Percentiles rank a stretch among this genome's conserved stretches.
Conservation (phyloP, 2,113 vertebrate genomes). For the Sceloporus undulatus region DNA sequence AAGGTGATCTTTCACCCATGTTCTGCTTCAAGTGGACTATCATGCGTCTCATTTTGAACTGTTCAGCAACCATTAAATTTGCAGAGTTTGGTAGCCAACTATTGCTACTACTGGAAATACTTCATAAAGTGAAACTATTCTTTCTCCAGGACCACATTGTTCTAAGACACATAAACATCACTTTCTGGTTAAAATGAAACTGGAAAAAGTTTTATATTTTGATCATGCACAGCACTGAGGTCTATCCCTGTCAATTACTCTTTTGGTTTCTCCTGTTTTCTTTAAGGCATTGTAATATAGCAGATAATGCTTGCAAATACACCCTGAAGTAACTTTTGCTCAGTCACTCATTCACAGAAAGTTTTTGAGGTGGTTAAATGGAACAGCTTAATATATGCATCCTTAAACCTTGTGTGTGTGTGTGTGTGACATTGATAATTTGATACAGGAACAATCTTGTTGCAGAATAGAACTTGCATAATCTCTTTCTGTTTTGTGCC, state of each 20-base stretch:
- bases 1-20: conserved; percentile 44
- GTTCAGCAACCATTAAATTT: conserved; percentile 39
- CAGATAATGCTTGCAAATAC: no score
- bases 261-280: no score
- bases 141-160: not conserved
- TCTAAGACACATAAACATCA: not conserved
- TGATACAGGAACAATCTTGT: no score
- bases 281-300: no score
- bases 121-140: not conserved
- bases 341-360: no score
- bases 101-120: not conserved
- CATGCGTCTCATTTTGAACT: conserved; percentile 49
- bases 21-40: conserved; percentile 45
- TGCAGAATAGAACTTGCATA: no score
- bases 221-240: not conserved
- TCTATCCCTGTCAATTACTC: not conserved
- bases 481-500: no score
- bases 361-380: no score
- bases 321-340: no score
- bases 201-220: not conserved
- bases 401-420: no score
- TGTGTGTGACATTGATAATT: no score
- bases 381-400: no score
- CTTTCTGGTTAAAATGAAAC: not conserved
- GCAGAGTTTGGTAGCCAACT: not conserved